A percentile compares a stretch with the other conserved stretches of the same genome.
Evolutionary conservation across 2,888 invertebrate genomes (phyloP).

Genomic region (Zaprionus lineosus): DNA sequence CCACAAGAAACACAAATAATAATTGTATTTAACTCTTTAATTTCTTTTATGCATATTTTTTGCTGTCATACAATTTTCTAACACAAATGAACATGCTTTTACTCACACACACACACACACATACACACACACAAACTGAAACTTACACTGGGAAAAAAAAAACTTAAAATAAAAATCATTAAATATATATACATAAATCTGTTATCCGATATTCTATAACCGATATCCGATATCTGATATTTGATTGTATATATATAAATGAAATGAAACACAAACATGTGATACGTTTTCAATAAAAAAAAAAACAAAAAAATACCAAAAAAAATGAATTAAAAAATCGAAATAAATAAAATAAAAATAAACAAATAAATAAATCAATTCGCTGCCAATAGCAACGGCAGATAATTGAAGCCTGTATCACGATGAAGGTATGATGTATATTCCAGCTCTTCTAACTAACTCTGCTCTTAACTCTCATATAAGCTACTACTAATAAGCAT

Average conservation of each 20-base stretch:
- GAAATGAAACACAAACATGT: slow-evolving; percentile 50
- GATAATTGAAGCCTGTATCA: slow-evolving; percentile 97
- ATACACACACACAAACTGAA: slow-evolving; percentile 16
- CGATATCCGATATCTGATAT: no score
- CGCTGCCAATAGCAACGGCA: slow-evolving; percentile 87
- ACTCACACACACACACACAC: slow-evolving; percentile 48
- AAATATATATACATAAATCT: no score
- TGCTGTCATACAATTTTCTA: slow-evolving; percentile 61
- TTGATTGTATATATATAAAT: no score
- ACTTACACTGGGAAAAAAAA: no score
- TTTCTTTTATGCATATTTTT: slow-evolving; percentile 64
- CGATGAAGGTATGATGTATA: slow-evolving; percentile 90
- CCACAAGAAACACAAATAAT: slow-evolving; percentile 41
- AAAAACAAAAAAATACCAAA: slow-evolving; percentile 37
- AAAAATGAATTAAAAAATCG: slow-evolving; percentile 37
- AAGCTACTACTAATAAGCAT: slow-evolving; percentile 37
- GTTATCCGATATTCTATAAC: no score
- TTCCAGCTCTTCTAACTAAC: slow-evolving; percentile 46
- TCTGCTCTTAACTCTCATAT: slow-evolving; percentile 22
- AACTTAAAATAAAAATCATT: no score
- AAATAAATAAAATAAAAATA: slow-evolving; percentile 42
- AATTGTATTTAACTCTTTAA: slow-evolving; percentile 60
- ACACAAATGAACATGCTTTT: slow-evolving; percentile 56
- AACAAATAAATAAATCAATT: slow-evolving; percentile 74
- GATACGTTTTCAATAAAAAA: slow-evolving; percentile 42